phyloP scores from a whole-genome alignment of 2,113 vertebrate genomes.

The Emberiza fucata region DNA sequence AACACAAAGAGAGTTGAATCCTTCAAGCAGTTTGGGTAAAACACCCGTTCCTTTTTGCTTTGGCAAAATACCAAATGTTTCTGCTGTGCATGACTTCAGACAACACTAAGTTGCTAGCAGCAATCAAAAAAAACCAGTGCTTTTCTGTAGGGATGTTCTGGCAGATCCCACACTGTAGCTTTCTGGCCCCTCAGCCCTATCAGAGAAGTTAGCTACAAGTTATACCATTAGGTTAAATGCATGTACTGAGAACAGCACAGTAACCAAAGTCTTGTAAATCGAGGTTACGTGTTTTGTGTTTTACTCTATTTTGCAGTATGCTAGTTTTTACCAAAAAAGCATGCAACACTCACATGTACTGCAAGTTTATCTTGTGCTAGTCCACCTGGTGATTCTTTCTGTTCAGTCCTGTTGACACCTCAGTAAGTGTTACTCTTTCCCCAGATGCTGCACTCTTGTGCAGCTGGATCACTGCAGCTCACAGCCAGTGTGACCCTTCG shows the following conservation, averaged over 20 bases:
- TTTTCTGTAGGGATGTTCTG: not conserved
- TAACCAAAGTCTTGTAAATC: not conserved
- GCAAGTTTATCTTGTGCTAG: not conserved
- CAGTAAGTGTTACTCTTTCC: not conserved
- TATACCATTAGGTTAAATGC: not conserved
- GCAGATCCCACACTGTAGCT: not conserved
- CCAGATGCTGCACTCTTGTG: fast-evolving
- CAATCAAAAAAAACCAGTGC: not conserved
- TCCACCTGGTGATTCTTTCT: not conserved
- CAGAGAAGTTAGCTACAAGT: not conserved
- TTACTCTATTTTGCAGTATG: not conserved
- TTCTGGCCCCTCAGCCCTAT: not conserved
- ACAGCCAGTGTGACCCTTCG: not conserved
- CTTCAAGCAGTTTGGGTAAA: not conserved
- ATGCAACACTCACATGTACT: not conserved
- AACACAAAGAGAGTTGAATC: not conserved
- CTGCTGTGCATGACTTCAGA: not conserved
- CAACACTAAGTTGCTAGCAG: not conserved
- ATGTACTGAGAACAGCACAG: not conserved
- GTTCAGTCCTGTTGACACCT: not conserved
- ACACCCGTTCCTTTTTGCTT: not conserved
- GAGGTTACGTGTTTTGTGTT: not conserved
- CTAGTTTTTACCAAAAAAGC: not conserved
- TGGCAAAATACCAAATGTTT: slow-evolving; percentile 1
- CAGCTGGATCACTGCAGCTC: not conserved